Conservation (phyloP, 2,797 vertebrate genomes). For the Ptychadena robeensis region DNA sequence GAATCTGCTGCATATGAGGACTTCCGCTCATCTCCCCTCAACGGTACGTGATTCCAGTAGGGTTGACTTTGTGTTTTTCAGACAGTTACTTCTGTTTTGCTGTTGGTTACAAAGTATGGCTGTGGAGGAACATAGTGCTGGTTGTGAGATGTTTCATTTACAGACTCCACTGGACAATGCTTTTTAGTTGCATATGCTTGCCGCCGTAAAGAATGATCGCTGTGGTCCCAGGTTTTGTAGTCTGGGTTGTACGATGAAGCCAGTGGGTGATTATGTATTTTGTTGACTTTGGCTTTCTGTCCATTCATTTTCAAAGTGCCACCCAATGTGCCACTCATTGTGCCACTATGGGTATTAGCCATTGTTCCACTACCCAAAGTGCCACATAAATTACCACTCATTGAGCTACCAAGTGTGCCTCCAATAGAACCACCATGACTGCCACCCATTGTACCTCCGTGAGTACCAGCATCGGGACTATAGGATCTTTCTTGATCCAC, state of each 20-base stretch:
- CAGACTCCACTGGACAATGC: constrained; percentile 83
- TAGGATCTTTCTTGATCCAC: constrained; percentile 87
- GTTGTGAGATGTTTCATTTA: constrained; percentile 86
- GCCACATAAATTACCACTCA: constrained; percentile 5
- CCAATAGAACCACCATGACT: constrained; percentile 4
- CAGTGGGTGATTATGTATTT: constrained; percentile 81
- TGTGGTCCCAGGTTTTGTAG: constrained; percentile 93
- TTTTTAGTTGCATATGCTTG: constrained; percentile 89
- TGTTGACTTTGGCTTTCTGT: constrained; percentile 84
- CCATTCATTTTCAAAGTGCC: constrained; percentile 83
- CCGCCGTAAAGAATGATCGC: constrained; percentile 87
- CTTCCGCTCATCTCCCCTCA: constrained; percentile 54
- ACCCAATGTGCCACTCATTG: constrained; percentile 3
- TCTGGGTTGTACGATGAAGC: constrained; percentile 80
- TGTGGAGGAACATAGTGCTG: constrained; percentile 93
- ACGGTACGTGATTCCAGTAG: constrained; percentile 46
- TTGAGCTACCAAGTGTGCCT: constrained; percentile 10
- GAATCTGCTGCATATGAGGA: constrained; percentile 57
- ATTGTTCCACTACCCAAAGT: constrained; percentile 11
- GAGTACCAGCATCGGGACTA: constrained; percentile 78
- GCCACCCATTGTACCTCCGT: constrained; percentile 8
- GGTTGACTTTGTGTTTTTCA: constrained; percentile 74
- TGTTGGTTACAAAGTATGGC: constrained; percentile 99
- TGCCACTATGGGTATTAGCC: constrained; percentile 4
- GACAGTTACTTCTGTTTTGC: constrained; percentile 99